Base-by-base conservation (phyloP, 92 coral and sea anemone species). In the Phenganax marumi region DNA sequence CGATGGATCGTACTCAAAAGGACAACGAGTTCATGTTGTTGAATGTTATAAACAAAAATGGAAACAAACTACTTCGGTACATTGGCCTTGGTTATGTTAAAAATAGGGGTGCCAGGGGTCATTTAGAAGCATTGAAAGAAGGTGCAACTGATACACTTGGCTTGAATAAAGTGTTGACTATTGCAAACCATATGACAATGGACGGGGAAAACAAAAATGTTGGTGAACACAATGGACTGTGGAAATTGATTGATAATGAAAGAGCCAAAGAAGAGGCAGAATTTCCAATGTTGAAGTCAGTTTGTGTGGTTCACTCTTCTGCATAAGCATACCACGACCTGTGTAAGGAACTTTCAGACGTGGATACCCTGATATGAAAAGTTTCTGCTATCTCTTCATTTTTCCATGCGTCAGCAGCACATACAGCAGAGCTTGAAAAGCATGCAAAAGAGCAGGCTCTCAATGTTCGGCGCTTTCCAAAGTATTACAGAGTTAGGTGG, bases 251-350 rank as follows among this genome's bases (percentile, higher is more conserved):
- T n/a, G n/a, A n/a, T n/a, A n/a, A n/a, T n/a, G n/a, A n/a, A n/a
- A n/a, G n/a, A n/a, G n/a, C n/a, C n/a, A n/a, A n/a, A n/a, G n/a
- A n/a, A n/a, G n/a, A n/a, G n/a, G n/a, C n/a, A n/a, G n/a, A n/a
- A n/a, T n/a, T n/a, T n/a, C n/a, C n/a, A 50, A 17, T 49, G 61
- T 51, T 73, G 50, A 73, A 73, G 50, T 73, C 79, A n/a, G 61
- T 73, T 51, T 73, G 79, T 73, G 79, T 61, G 12, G 79, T 73
- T 50, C 79, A 73, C 62, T 73, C 79, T 50, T 50, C 79, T 51
- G n/a, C n/a, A n/a, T n/a, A n/a, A n/a, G n/a, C n/a, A n/a, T n/a
- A n/a, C n/a, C n/a, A n/a, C n/a, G n/a, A 55, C 61, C 23, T 71
- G 77, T 71, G 77, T 71, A 71, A 71, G 54, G 19, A 46, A 2